Conservation (phyloP, 2,888 invertebrate species). For the Pristionchus maxplancki region DNA sequence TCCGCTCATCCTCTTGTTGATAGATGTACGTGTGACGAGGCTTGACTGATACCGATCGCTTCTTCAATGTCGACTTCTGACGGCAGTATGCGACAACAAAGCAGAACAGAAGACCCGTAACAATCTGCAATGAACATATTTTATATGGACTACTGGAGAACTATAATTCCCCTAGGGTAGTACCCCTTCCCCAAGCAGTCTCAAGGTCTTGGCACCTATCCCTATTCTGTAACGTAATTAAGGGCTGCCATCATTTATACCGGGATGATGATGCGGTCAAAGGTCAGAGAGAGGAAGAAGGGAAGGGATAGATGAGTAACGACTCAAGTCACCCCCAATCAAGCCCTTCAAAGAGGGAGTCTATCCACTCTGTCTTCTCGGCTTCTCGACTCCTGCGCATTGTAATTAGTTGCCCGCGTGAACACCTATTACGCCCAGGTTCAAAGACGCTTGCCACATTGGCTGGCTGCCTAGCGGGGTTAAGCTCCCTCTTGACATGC, state of each 20-base stretch:
- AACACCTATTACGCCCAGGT: background rate
- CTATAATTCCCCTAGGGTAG: background rate
- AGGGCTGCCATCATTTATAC: slow-evolving; percentile 35
- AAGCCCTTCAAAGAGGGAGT: background rate
- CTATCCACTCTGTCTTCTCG: background rate
- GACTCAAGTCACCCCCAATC: background rate
- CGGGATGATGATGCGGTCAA: background rate
- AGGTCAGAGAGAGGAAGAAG: slow-evolving; percentile 13
- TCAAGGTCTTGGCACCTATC: slow-evolving; percentile 26
- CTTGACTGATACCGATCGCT: slow-evolving; percentile 9
- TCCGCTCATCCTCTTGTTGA: slow-evolving; percentile 39
- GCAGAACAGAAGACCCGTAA: slow-evolving; percentile 53
- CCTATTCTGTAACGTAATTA: slow-evolving; percentile 41
- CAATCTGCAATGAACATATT: background rate
- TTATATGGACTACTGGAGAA: background rate
- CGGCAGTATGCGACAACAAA: slow-evolving; percentile 62
- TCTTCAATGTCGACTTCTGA: slow-evolving; percentile 54
- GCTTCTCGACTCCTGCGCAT: slow-evolving; percentile 35
- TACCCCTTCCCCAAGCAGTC: background rate
- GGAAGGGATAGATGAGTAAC: background rate
- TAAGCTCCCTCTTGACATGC: background rate
- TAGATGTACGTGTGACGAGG: slow-evolving; percentile 40
- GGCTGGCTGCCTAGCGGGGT: background rate
- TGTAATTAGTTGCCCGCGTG: slow-evolving; percentile 1
- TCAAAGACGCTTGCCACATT: background rate